phyloP scores from a whole-genome alignment of 2,113 vertebrate species.

The Pyrgilauda ruficollis region DNA sequence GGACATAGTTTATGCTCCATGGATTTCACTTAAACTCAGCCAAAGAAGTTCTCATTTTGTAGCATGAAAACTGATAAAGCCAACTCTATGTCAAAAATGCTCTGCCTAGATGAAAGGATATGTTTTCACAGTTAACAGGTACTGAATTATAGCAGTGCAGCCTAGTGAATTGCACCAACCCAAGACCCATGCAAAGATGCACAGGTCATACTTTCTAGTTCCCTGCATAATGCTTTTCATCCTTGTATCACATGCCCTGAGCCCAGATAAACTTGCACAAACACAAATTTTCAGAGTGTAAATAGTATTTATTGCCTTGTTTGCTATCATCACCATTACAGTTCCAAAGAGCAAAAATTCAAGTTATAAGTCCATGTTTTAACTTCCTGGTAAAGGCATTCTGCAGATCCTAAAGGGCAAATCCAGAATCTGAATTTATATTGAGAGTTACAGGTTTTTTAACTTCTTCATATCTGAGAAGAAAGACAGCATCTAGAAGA shows the following conservation, averaged over 20 bases:
- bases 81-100: neutral
- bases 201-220: accelerated
- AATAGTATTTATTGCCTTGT: neutral
- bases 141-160: neutral
- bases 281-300: neutral
- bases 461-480: neutral
- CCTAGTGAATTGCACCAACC: neutral
- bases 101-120: neutral
- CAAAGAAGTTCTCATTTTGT: neutral
- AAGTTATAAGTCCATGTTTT: neutral
- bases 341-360: neutral
- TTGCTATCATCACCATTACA: accelerated
- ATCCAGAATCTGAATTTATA: neutral
- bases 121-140: neutral
- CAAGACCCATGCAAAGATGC: neutral
- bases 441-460: neutral
- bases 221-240: neutral
- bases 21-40: neutral
- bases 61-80: neutral
- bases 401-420: neutral
- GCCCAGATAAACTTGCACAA: neutral
- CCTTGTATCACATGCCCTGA: neutral
- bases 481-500: neutral
- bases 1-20: neutral
- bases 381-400: neutral